These are phyloP conservation scores for Corynorhinus townsendii DNA, from an alignment of 2,113 vertebrate species.

Conservation along the genomic window DNA sequence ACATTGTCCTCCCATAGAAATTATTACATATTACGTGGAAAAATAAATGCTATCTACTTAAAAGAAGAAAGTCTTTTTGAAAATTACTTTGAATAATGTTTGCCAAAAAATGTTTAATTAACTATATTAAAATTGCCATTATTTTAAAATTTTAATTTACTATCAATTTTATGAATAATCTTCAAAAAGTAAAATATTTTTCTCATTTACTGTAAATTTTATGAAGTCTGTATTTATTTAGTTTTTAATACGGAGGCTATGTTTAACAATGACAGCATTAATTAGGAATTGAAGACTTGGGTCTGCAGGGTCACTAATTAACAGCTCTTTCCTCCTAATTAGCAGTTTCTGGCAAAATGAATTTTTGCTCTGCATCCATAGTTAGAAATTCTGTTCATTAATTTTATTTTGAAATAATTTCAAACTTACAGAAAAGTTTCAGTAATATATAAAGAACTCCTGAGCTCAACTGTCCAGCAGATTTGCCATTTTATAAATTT, in stretches of 20 bases:
- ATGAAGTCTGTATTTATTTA: neutral
- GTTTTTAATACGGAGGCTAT: conserved; percentile 53
- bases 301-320: conserved; percentile 48
- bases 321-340: conserved; percentile 38
- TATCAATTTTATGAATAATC: neutral
- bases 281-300: conserved; percentile 59
- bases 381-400: neutral
- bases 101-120: neutral
- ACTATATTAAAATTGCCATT: neutral
- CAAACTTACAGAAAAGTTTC: neutral
- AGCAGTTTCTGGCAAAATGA: conserved; percentile 43
- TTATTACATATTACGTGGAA: neutral
- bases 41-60: neutral
- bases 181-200: conserved; percentile 30
- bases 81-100: neutral
- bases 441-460: neutral
- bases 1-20: neutral
- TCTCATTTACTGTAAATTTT: neutral
- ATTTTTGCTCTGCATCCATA: conserved; percentile 1
- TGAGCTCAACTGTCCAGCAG: neutral
- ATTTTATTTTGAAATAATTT: conserved; percentile 40
- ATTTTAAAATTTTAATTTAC: conserved; percentile 17
- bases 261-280: conserved; percentile 57
- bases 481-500: neutral
- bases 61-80: conserved; percentile 24